Evolutionary conservation across 1,140 invertebrate species (phyloP).

Genomic region (Solenopsis invicta): DNA sequence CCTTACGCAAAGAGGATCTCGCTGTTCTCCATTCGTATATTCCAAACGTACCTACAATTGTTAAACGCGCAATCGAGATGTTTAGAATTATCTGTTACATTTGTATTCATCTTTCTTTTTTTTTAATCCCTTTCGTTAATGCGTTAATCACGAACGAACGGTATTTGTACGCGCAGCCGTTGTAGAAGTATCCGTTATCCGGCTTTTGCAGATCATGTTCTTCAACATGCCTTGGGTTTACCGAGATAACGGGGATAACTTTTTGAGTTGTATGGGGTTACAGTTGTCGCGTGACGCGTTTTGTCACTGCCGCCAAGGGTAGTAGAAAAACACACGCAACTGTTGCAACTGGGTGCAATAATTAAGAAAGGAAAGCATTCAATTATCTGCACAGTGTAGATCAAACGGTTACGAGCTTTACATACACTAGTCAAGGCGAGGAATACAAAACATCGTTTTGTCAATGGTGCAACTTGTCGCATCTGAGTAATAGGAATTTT

Average conservation of each 20-base stretch:
- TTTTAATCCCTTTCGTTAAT: constrained; percentile 11
- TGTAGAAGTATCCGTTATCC: background rate
- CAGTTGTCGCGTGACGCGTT: constrained; percentile 63
- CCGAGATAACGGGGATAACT: constrained; percentile 7
- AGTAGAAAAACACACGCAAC: constrained; percentile 42
- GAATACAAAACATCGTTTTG: constrained; percentile 79
- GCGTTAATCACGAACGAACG: constrained; percentile 28
- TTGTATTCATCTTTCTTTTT: constrained; percentile 28
- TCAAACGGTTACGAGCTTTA: constrained; percentile 80
- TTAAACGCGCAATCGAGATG: constrained; percentile 43
- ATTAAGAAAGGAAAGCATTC: constrained; percentile 46
- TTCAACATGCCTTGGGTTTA: constrained; percentile 15
- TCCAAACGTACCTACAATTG: constrained; percentile 48
- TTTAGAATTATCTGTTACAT: constrained; percentile 55
- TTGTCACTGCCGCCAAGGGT: constrained; percentile 65
- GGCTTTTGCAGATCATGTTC: constrained; percentile 13
- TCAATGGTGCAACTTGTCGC: constrained; percentile 79
- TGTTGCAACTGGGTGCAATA: constrained; percentile 72
- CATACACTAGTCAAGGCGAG: constrained; percentile 78
- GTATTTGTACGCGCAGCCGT: constrained; percentile 7
- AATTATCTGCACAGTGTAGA: constrained; percentile 72
- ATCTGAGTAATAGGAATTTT: constrained; percentile 80
- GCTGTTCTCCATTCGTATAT: constrained; percentile 46
- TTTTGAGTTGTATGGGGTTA: constrained; percentile 62
- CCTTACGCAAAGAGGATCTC: constrained; percentile 38